Conservation (phyloP, 2,888 invertebrate genomes). For the Spodoptera littoralis region DNA sequence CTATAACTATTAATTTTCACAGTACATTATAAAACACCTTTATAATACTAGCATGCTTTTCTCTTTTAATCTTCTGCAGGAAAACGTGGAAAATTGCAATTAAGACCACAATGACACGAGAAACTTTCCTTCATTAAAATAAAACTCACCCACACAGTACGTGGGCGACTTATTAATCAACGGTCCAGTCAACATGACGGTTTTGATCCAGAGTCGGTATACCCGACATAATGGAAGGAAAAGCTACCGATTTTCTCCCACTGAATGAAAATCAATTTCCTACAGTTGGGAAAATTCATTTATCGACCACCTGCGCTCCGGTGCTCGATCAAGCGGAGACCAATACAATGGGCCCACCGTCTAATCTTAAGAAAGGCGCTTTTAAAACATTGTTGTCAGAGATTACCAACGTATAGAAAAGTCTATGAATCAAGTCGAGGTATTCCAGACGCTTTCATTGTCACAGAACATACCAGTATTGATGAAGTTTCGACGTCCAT, state of each 20-base stretch:
- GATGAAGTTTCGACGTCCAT: conserved; percentile 55
- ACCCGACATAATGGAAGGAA: conserved; percentile 61
- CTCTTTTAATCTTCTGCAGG: conserved; percentile 8
- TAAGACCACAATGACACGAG: conserved; percentile 16
- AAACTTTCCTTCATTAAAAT: conserved; percentile 20
- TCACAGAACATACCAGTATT: conserved; percentile 53
- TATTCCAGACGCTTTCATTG: conserved; percentile 46
- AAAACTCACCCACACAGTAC: conserved; percentile 15
- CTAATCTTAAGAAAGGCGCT: conserved; percentile 70
- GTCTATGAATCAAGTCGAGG: conserved; percentile 50
- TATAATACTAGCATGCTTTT: conserved; percentile 2
- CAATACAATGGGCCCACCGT: conserved; percentile 69
- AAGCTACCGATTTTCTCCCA: conserved; percentile 65
- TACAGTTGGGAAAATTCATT: conserved; percentile 73
- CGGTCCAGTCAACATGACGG: conserved; percentile 38
- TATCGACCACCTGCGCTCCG: conserved; percentile 76
- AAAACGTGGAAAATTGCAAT: conserved; percentile 13
- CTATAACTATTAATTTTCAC: conserved; percentile 1
- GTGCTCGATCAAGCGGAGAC: conserved; percentile 71
- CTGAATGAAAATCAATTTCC: conserved; percentile 78
- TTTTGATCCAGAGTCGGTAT: conserved; percentile 53
- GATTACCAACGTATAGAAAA: conserved; percentile 62
- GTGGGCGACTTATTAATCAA: conserved; percentile 49
- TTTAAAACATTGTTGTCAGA: conserved; percentile 68
- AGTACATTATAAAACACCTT: neutral